Evolutionary conservation across 1,140 invertebrate species (phyloP), one percentile per base, ranked within the genome.

Genomic region (Polypedilum vanderplanki): DNA sequence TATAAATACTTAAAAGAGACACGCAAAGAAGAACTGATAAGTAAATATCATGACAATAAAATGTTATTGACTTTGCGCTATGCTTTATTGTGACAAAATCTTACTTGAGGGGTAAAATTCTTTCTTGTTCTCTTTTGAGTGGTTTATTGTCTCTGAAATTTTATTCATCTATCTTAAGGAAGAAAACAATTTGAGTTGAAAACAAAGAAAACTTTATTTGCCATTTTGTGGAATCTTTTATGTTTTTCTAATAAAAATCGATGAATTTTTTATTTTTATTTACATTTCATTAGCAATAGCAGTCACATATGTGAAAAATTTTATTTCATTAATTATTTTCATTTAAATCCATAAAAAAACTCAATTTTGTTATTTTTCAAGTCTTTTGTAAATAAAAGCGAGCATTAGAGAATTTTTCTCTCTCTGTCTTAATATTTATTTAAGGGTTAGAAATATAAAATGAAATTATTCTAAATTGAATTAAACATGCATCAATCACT

Each of bases 41-140:
- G 65, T 70, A 70, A 70, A 70, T 70, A 70, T 70, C 65, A 20
- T 70, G 20, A 70, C 65, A 70, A 70, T 70, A 70, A 70, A 70
- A 70, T 57, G 65, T 70, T 70, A 70, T 70, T 70, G 65, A 70
- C 65, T 70, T 70, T 70, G 17, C 64, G 64, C 64, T 67, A 1
- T 17, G 9, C 8, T 46, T 46, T 46, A 46, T 1, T 46, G 8
- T 3, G 8, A 46, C 8, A 15, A 57, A 70, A 18, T 70, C 65
- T 70, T 70, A 22, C 7, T 10, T 20, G 17, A 20, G 17, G 17
- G 65, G 65, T 22, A 17, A 57, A 57, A 57, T 70, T 70, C n/a
- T 57, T 17, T 17, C 10, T 57, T 57, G 46, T 57, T 57, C 46
- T 57, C 8, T 70, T 9, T 70, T 70, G 65, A 20, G 17, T 70